Evolutionary conservation across 1,140 invertebrate species (phyloP), one percentile per base, ranked within the genome.

Genomic region (Drosophila nasuta): DNA sequence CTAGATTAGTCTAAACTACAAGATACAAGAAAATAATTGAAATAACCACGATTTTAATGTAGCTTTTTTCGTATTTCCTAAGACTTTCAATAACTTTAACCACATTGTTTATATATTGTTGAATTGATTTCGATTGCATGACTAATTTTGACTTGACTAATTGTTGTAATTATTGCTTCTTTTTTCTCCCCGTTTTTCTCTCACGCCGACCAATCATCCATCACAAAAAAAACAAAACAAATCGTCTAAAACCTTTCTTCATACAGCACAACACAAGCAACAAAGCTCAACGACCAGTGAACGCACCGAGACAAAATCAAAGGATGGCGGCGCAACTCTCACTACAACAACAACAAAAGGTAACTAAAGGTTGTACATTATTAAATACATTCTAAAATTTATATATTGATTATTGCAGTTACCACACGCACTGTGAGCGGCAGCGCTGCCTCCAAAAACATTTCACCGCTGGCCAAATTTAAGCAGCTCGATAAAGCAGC

Each of bases 381-480:
- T 38, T 8, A 8, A 38, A 38, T 8, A 10, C 2, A 11, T 38
- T 38, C 8, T 7, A 11, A 8, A 38, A 2, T 38, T 38, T 38
- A 2, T 38, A 38, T 38, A 25, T 82, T 85, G 76, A 59, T 82
- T 68, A 87, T 94, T 94, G 76, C 93, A 96, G 96, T 95, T 87
- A 94, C 94, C 80, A 95, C 95, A 82, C 94, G 93, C 82, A 93
- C 94, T 75, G 94, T 93, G 91, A 94, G 94, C 85, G 93, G 93
- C 92, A 93, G 92, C 94, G 85, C 85, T 75, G 94, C 94, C 89
- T 82, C 93, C 67, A 96, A 96, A 92, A 95, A 96, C 67, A 94
- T 96, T 86, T 97, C 96, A 81, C 96, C 97, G 68, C 97, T 97
- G 93, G 95, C 96, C 90, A 97, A 97, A 94, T 98, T 98, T 94